A percentile compares a stretch with the other conserved stretches of the same genome.
Conservation (phyloP, 1,140 invertebrate genomes). For the Eriosoma lanigerum region DNA sequence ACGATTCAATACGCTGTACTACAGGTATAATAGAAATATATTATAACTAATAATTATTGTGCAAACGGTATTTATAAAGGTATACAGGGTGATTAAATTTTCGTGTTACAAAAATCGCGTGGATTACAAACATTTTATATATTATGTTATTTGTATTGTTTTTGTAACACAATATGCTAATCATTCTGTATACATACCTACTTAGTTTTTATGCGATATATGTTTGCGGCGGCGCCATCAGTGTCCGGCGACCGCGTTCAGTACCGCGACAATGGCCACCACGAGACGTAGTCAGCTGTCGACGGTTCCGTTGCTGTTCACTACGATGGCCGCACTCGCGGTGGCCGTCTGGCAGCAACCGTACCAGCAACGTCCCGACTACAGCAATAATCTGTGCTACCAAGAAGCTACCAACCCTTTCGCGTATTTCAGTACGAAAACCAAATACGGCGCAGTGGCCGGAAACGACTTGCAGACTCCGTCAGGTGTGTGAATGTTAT, state of each 20-base stretch:
- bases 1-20: no score
- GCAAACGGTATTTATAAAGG: no score
- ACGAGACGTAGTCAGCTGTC: neutral
- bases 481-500: conserved; percentile 57
- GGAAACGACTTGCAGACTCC: conserved; percentile 57
- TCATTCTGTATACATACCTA: no score
- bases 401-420: conserved; percentile 59
- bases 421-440: conserved; percentile 60
- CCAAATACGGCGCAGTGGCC: conserved; percentile 60
- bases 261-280: neutral
- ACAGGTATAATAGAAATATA: no score
- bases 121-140: no score
- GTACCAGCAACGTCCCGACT: neutral
- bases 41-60: no score
- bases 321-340: no score
- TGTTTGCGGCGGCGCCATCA: neutral
- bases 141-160: no score
- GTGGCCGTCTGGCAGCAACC: neutral
- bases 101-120: no score
- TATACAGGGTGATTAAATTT: no score
- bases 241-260: neutral
- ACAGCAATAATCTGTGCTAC: neutral
- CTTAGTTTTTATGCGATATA: no score
- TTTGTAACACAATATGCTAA: no score
- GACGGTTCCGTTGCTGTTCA: neutral